Percentiles rank a stretch among this genome's conserved stretches.
Evolutionary conservation across 1,140 invertebrate genomes (phyloP).

Genomic region (Hypsibius dujardini): DNA sequence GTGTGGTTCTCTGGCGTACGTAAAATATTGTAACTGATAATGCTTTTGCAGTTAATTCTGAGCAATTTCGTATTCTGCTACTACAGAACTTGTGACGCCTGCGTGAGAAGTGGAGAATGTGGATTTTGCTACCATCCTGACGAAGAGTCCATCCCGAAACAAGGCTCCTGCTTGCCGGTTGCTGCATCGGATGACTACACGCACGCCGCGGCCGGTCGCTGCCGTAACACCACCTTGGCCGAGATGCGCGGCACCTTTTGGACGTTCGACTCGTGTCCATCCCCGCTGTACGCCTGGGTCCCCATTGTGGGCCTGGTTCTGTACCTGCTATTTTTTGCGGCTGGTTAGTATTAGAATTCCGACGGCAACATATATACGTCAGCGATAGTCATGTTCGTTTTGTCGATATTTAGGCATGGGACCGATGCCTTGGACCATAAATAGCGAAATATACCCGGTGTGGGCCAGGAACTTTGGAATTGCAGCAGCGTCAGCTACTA

Average conservation of each 20-base stretch:
- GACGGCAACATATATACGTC: no score
- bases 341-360: no score
- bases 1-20: no score
- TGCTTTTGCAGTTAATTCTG: no score
- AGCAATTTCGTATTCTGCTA: neutral
- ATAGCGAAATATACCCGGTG: constrained; percentile 46
- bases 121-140: constrained; percentile 36
- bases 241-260: constrained; percentile 24
- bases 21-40: no score
- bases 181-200: constrained; percentile 20
- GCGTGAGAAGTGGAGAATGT: constrained; percentile 33
- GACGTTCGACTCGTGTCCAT: constrained; percentile 38
- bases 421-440: constrained; percentile 48
- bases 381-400: constrained; percentile 19
- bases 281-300: constrained; percentile 33
- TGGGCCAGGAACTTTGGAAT: constrained; percentile 43
- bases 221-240: constrained; percentile 19
- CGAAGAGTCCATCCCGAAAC: constrained; percentile 21
- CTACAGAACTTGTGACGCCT: constrained; percentile 34
- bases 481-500: constrained; percentile 41
- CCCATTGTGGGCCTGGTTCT: constrained; percentile 37
- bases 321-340: constrained; percentile 40
- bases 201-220: constrained; percentile 20
- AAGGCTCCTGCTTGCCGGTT: constrained; percentile 27
- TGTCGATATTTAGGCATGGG: constrained; percentile 38